phyloP scores from a whole-genome alignment of 2,113 vertebrate species.

The Tangachromis dhanisi region DNA sequence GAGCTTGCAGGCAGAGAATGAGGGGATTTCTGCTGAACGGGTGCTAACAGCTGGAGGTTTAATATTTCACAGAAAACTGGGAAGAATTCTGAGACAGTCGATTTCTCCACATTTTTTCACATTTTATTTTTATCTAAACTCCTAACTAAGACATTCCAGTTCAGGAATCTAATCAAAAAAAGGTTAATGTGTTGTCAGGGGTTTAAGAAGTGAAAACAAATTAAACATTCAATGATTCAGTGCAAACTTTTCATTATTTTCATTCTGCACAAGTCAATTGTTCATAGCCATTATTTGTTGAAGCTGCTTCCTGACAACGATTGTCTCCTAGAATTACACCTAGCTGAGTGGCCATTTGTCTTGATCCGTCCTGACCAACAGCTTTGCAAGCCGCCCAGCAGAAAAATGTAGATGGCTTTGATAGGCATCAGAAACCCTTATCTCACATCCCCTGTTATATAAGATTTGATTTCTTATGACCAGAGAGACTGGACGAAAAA shows the following conservation, averaged over 20 bases:
- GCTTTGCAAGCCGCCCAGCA: background rate
- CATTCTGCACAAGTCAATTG: background rate
- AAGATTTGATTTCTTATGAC: slow-evolving; percentile 18
- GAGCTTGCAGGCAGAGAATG: background rate
- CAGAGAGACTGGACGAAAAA: background rate
- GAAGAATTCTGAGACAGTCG: background rate
- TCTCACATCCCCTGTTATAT: slow-evolving; percentile 15
- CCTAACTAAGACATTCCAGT: background rate
- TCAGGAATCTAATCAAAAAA: background rate
- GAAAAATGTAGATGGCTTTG: slow-evolving; percentile 18
- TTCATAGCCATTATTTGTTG: background rate
- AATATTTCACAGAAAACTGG: background rate
- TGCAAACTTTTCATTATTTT: background rate
- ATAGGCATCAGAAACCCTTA: slow-evolving; percentile 26
- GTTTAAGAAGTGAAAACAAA: background rate
- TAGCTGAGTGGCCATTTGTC: background rate
- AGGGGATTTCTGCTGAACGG: slow-evolving; percentile 10
- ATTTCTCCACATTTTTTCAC: background rate
- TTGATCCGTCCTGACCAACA: background rate
- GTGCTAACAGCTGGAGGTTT: slow-evolving; percentile 31
- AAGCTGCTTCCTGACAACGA: background rate
- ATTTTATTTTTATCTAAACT: background rate
- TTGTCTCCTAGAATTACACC: slow-evolving; percentile 7
- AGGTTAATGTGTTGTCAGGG: background rate
- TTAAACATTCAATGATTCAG: background rate